A percentile compares a stretch with the other conserved stretches of the same genome.
phyloP scores from a whole-genome alignment of 2,113 vertebrate genomes.

The Saimiri boliviensis region DNA sequence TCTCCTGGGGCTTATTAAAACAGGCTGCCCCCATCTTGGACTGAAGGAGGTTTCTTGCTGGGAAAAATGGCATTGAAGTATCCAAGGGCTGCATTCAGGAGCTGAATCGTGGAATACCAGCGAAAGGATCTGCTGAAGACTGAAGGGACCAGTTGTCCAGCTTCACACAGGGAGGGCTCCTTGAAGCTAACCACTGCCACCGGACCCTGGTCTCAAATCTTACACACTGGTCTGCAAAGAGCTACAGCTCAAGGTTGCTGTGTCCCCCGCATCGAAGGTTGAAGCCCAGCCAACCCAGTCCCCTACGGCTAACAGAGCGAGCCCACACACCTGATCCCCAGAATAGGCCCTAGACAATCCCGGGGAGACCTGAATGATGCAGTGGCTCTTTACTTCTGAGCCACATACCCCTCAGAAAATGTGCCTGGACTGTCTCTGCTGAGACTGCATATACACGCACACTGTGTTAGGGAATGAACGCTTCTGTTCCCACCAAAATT shows the following conservation, averaged over 20 bases:
- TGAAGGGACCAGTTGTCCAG: background rate
- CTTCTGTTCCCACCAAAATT: background rate
- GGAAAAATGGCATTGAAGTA: background rate
- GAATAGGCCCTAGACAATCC: background rate
- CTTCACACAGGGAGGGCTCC: background rate
- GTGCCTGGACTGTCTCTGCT: background rate
- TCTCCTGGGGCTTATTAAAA: background rate
- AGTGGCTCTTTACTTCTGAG: background rate
- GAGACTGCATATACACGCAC: background rate
- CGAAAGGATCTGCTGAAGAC: background rate
- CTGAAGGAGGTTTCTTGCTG: background rate
- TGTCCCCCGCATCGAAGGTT: background rate
- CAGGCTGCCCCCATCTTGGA: background rate
- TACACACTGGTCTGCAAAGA: background rate
- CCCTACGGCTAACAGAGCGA: background rate
- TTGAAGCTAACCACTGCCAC: background rate
- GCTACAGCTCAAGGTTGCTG: background rate
- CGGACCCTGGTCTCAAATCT: background rate
- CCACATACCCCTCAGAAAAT: background rate
- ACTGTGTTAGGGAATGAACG: background rate
- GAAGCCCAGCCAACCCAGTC: background rate
- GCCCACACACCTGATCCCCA: too few species aligned
- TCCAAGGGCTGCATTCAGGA: background rate
- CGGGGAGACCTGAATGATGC: background rate
- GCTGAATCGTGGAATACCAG: background rate